A percentile compares a stretch with the other conserved stretches of the same genome.
These are phyloP conservation scores for Andinoacara biseriatus DNA, from an alignment of 2,113 vertebrate species.

Conservation along the genomic window DNA sequence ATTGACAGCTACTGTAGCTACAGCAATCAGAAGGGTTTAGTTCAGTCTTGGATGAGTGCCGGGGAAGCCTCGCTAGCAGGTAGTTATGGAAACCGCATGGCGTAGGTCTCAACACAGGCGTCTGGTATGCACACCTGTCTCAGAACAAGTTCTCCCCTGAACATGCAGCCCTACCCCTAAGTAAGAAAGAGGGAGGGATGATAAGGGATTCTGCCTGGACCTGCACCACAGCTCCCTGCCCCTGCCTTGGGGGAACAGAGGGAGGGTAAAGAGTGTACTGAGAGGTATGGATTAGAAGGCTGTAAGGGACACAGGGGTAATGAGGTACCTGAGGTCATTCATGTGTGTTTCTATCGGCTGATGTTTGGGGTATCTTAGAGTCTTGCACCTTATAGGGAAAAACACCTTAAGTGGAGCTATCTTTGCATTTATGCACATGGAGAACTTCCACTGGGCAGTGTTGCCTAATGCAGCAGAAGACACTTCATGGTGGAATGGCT, in stretches of 20 bases:
- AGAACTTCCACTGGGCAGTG: not conserved
- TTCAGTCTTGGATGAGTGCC: conserved; percentile 42
- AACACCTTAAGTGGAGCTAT: not conserved
- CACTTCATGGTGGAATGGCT: conserved; percentile 22
- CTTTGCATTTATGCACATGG: not conserved
- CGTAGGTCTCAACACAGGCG: conserved; percentile 55
- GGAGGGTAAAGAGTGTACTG: conserved; percentile 24
- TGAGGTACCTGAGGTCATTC: conserved; percentile 56
- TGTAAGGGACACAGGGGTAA: conserved; percentile 67
- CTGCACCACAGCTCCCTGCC: conserved; percentile 71
- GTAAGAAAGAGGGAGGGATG: conserved; percentile 31
- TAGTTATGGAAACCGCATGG: conserved; percentile 61
- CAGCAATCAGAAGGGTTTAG: conserved; percentile 19
- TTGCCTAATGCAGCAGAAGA: not conserved
- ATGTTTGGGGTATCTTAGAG: not conserved
- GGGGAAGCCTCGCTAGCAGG: conserved; percentile 52
- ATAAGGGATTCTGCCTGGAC: conserved; percentile 72
- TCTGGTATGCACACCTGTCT: conserved; percentile 84
- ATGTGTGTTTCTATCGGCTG: conserved; percentile 1
- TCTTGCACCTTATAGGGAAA: not conserved
- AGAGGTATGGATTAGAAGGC: conserved; percentile 68
- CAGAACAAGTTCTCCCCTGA: conserved; percentile 47
- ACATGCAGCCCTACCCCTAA: conserved; percentile 44
- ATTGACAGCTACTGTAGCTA: conserved; percentile 9
- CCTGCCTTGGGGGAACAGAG: conserved; percentile 62